Conservation (phyloP, 2,888 invertebrate species). For the Drosophila pseudotalamancana region DNA sequence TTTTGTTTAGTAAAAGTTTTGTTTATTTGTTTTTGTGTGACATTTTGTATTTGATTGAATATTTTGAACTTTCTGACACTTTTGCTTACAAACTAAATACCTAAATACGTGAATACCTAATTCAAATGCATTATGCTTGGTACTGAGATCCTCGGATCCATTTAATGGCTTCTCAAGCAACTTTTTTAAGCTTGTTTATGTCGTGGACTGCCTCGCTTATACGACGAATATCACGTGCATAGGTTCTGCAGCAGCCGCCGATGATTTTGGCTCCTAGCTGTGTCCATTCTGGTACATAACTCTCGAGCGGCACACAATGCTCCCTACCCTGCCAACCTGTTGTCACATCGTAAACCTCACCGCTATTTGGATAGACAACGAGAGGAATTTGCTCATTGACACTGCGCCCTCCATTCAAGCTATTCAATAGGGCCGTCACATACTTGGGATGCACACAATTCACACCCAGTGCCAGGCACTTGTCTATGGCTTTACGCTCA, state of each 20-base stretch:
- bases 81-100: constrained; percentile 28
- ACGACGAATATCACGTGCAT: constrained; percentile 91
- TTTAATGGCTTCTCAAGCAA: constrained; percentile 8
- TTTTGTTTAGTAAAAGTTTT: neutral
- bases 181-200: constrained; percentile 64
- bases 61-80: neutral
- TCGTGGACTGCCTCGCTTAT: constrained; percentile 86
- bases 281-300: constrained; percentile 92
- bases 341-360: constrained; percentile 84
- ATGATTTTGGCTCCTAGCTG: constrained; percentile 92
- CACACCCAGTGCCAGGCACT: constrained; percentile 93
- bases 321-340: constrained; percentile 88
- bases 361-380: constrained; percentile 97
- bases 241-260: constrained; percentile 96
- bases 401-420: constrained; percentile 85
- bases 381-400: constrained; percentile 87
- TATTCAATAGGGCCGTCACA: constrained; percentile 87
- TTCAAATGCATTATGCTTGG: constrained; percentile 16
- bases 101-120: constrained; percentile 9
- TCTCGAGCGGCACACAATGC: constrained; percentile 89
- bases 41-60: neutral
- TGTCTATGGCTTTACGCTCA: constrained; percentile 87
- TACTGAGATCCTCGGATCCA: neutral
- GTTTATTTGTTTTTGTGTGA: neutral
- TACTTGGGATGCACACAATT: constrained; percentile 92